phyloP scores from a whole-genome alignment of 2,888 invertebrate species.

The Meghimatium bilineatum region DNA sequence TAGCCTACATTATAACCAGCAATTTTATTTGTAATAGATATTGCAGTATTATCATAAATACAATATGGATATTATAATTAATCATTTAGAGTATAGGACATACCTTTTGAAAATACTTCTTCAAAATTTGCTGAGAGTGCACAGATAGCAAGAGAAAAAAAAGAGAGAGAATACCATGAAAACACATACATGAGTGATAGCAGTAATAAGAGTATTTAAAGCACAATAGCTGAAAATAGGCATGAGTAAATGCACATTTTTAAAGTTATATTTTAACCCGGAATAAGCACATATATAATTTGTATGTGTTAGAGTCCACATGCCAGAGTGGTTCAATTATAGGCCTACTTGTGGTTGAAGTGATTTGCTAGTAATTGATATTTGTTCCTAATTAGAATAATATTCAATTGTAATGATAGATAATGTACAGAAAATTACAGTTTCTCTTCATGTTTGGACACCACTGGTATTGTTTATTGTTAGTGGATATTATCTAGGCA shows the following conservation, averaged over 20 bases:
- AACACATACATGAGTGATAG: neutral
- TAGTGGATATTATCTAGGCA: too few relatives aligned
- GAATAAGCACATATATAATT: neutral
- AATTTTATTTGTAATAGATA: neutral
- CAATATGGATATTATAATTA: neutral
- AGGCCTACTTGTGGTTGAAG: neutral
- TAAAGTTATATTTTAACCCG: neutral
- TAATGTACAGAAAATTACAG: neutral
- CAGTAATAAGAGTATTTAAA: neutral
- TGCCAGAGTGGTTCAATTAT: neutral
- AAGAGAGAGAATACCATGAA: neutral
- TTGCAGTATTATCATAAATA: neutral
- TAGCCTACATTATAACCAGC: neutral
- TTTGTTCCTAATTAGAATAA: neutral
- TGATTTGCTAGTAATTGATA: neutral
- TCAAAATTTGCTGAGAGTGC: conserved; percentile 9
- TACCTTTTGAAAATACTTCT: conserved; percentile 21
- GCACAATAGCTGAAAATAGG: neutral
- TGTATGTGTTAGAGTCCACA: neutral
- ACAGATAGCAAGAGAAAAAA: neutral
- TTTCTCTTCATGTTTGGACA: neutral
- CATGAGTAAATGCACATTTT: neutral
- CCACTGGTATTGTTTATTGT: too few relatives aligned
- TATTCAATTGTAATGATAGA: neutral
- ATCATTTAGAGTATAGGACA: conserved; percentile 5